Evolutionary conservation across 2,888 invertebrate species (phyloP).

Genomic region (Trilocha varians): DNA sequence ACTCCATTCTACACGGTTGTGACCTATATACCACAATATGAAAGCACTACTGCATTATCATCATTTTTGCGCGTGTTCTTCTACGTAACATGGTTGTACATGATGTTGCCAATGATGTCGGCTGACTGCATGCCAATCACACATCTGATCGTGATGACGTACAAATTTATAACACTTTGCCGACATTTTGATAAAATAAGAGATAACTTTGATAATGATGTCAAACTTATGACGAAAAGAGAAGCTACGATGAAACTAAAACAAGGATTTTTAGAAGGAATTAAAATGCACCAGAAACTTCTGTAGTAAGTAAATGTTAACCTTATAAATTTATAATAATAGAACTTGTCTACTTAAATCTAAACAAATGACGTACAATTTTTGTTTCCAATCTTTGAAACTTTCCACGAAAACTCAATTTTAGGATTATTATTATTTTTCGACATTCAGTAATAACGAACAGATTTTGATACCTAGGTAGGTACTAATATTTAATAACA

Average conservation of each 20-base stretch:
- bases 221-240: conserved; percentile 23
- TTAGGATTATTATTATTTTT: too few relatives aligned
- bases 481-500: too few relatives aligned
- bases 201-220: conserved; percentile 31
- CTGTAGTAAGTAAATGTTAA: conserved; percentile 47
- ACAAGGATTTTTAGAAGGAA: conserved; percentile 41
- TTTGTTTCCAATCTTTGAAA: too few relatives aligned
- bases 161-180: conserved; percentile 50
- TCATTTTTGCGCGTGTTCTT: conserved; percentile 45
- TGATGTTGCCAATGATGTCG: conserved; percentile 65
- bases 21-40: conserved; percentile 49
- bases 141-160: conserved; percentile 45
- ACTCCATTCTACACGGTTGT: conserved; percentile 59
- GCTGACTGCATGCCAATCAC: conserved; percentile 57
- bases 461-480: too few relatives aligned
- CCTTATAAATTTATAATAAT: too few relatives aligned
- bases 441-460: too few relatives aligned
- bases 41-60: conserved; percentile 36
- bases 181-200: conserved; percentile 41
- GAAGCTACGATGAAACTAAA: conserved; percentile 35
- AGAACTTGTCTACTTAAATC: too few relatives aligned
- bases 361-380: too few relatives aligned
- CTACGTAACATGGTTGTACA: conserved; percentile 53
- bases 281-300: conserved; percentile 52
- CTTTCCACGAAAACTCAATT: too few relatives aligned